These are phyloP conservation scores for Sebastes itinus DNA, from an alignment of 2,797 vertebrate genomes.

Conservation along the genomic window DNA sequence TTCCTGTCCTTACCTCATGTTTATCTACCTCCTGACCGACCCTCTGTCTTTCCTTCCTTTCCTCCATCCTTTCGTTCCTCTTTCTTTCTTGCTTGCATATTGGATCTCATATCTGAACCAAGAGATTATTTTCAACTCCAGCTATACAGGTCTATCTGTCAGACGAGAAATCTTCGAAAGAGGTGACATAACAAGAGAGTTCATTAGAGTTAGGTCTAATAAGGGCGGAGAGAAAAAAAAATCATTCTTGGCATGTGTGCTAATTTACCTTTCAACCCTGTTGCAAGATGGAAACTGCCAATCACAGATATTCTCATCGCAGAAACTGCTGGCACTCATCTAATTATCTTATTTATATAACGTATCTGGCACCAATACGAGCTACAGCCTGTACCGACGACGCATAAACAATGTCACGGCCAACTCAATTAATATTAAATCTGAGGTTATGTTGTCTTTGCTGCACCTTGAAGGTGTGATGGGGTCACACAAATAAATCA, in stretches of 20 bases:
- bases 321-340: not conserved
- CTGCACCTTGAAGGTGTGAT: not conserved
- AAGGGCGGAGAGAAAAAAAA: not conserved
- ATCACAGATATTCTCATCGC: not conserved
- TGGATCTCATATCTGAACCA: not conserved
- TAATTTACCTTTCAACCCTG: not conserved
- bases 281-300: not conserved
- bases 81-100: not conserved
- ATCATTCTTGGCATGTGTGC: not conserved
- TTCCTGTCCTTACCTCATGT: not conserved
- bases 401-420: not conserved
- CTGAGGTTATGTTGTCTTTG: not conserved
- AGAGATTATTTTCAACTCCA: not conserved
- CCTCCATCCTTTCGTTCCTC: not conserved
- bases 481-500: not conserved
- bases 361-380: not conserved
- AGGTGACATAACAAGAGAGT: not conserved
- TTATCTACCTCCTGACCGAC: not conserved
- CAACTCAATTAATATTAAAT: not conserved
- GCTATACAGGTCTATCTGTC: not conserved
- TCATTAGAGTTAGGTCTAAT: not conserved
- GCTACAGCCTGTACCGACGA: not conserved
- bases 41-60: not conserved
- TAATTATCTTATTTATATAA: not conserved
- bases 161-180: not conserved